Base-by-base conservation (phyloP, 2,113 vertebrate genomes). In the Hiodon tergisus region DNA sequence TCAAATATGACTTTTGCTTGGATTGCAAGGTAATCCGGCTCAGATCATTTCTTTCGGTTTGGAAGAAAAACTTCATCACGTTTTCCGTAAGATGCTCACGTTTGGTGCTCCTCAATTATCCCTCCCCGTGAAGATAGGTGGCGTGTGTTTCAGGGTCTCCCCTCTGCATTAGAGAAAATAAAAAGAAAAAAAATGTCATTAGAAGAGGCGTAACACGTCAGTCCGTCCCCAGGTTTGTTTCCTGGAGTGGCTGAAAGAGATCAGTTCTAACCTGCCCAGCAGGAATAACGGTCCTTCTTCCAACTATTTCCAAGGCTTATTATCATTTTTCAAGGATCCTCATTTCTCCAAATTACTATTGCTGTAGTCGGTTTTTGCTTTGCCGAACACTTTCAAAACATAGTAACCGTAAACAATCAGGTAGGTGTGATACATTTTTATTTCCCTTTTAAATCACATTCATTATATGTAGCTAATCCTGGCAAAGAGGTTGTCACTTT, bases 91-190 rank as follows among this genome's bases (percentile, higher is more conserved):
- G 95, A 97, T 98, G 95, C 95, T 97, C 95, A 97, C 96, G 95
- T 96, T 97, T 93, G 94, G 93, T 91, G 90, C 93, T 93, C 92
- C 93, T 94, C 95, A 95, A 97, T 98, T 98, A 98, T 98, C 95
- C 96, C 96, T 96, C 93, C 93, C 94, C 94, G 95, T 94, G 96
- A 96, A 98, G 96, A 98, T 98, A 98, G 96, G 96, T 98, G 96
- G 96, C 96, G 96, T 94, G 95, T 95, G 95, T 96, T 93, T 91
- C 95, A 94, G 94, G 93, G 94, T 94, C 94, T 94, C 93, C 94
- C 90, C 89, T 93, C 94, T 93, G 92, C 92, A 90, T 92, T 93
- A 87, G 92, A 93, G 91, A 89, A 93, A 94, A 95, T 94, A 96
- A 94, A 96, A 95, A 94, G 93, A 94, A 94, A 90, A 98, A 89